Percentiles rank a stretch among this genome's conserved stretches.
Conservation (phyloP, 2,797 vertebrate species). For the Scarus forsteni region DNA sequence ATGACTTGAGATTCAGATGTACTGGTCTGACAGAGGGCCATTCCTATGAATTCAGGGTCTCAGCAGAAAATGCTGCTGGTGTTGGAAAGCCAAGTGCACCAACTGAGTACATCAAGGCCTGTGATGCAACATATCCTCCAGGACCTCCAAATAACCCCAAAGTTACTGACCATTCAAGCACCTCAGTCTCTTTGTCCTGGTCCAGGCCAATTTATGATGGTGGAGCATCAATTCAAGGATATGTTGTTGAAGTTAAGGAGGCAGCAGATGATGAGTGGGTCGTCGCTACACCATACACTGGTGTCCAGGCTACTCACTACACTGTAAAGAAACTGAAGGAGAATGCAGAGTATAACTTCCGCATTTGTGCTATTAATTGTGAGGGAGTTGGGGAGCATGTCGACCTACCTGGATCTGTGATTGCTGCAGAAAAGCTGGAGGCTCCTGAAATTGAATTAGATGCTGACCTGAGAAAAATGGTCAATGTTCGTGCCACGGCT, state of each 20-base stretch:
- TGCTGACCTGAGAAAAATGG: slow-evolving; percentile 96
- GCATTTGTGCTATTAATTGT: slow-evolving; percentile 93
- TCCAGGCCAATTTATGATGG: slow-evolving; percentile 97
- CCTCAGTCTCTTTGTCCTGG: slow-evolving; percentile 93
- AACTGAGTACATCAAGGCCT: slow-evolving; percentile 92
- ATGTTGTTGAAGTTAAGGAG: slow-evolving; percentile 93
- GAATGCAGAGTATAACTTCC: slow-evolving; percentile 97
- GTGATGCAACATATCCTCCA: slow-evolving; percentile 94
- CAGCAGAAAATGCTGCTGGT: slow-evolving; percentile 97
- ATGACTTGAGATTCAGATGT: slow-evolving; percentile 94
- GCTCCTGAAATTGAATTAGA: slow-evolving; percentile 98
- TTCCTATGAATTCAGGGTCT: slow-evolving; percentile 97
- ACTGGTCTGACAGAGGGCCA: slow-evolving; percentile 92
- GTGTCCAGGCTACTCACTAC: slow-evolving; percentile 90
- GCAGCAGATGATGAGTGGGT: slow-evolving; percentile 92
- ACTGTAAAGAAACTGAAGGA: slow-evolving; percentile 94
- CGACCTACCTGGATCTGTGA: slow-evolving; percentile 89
- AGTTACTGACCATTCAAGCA: slow-evolving; percentile 91
- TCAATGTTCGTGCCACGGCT: slow-evolving; percentile 91
- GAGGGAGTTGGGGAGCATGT: slow-evolving; percentile 96
- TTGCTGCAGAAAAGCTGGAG: slow-evolving; percentile 92
- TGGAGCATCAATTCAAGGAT: slow-evolving; percentile 92
- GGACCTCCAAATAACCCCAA: slow-evolving; percentile 95
- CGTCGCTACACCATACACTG: slow-evolving; percentile 89
- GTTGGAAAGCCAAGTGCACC: slow-evolving; percentile 91